phyloP scores from a whole-genome alignment of 2,113 vertebrate species.

The Meles meles region DNA sequence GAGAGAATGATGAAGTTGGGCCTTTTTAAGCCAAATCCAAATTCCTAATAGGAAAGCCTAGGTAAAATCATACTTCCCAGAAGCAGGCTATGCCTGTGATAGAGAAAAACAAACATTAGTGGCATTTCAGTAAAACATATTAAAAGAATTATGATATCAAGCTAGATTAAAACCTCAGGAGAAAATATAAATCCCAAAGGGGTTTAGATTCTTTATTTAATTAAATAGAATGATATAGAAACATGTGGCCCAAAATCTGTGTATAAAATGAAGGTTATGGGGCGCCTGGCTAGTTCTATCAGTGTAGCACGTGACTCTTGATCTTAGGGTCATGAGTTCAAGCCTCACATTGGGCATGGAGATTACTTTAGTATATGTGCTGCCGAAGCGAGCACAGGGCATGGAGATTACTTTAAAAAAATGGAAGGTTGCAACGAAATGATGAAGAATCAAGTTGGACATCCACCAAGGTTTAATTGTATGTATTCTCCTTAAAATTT shows the following conservation, averaged over 20 bases:
- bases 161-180: background rate
- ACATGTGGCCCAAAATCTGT: slow-evolving; percentile 5
- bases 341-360: background rate
- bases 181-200: background rate
- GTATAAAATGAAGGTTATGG: background rate
- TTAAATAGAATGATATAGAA: slow-evolving; percentile 11
- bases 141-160: background rate
- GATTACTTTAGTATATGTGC: background rate
- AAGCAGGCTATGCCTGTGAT: background rate
- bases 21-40: slow-evolving; percentile 34
- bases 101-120: background rate
- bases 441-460: background rate
- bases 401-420: background rate
- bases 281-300: background rate
- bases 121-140: background rate
- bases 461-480: background rate
- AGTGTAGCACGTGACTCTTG: background rate
- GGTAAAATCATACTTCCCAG: background rate
- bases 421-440: background rate
- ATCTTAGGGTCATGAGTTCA: background rate
- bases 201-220: background rate
- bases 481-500: slow-evolving; percentile 32
- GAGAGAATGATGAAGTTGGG: background rate
- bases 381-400: too few relatives aligned
- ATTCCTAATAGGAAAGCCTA: background rate